Conservation (phyloP, 1,140 invertebrate species). For the Acyrthosiphon pisum region DNA sequence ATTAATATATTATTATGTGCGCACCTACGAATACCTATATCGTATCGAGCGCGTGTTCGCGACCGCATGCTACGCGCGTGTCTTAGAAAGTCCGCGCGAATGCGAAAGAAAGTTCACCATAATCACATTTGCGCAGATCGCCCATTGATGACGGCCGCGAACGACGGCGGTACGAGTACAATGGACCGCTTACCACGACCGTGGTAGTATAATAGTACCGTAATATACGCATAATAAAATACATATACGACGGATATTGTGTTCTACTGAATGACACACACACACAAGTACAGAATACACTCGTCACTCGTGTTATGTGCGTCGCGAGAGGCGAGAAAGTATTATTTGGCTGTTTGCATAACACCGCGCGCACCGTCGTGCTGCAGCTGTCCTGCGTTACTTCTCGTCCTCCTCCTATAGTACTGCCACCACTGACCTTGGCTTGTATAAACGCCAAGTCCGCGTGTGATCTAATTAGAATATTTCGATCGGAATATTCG, state of each 20-base stretch:
- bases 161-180: not conserved
- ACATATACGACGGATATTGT: not conserved
- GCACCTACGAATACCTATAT: not conserved
- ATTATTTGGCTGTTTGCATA: slow-evolving; percentile 46
- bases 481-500: slow-evolving; percentile 35
- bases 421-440: slow-evolving; percentile 38
- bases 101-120: slow-evolving; percentile 18
- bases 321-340: slow-evolving; percentile 25
- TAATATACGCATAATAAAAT: not conserved
- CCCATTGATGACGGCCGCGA: not conserved
- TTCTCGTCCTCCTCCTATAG: not conserved
- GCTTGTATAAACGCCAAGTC: not conserved
- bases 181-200: slow-evolving; percentile 41
- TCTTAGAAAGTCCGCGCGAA: not conserved
- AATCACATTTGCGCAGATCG: not conserved
- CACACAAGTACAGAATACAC: not conserved
- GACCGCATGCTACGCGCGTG: not conserved
- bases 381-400: not conserved
- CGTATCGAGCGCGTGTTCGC: not conserved
- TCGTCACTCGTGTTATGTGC: not conserved
- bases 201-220: not conserved
- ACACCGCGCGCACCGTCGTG: not conserved
- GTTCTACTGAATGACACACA: not conserved
- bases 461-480: slow-evolving; percentile 47
- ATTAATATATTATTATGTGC: not conserved